Percentiles rank a stretch among this genome's conserved stretches.
Evolutionary conservation across 2,113 vertebrate species (phyloP).

Genomic region (Saguinus midas): DNA sequence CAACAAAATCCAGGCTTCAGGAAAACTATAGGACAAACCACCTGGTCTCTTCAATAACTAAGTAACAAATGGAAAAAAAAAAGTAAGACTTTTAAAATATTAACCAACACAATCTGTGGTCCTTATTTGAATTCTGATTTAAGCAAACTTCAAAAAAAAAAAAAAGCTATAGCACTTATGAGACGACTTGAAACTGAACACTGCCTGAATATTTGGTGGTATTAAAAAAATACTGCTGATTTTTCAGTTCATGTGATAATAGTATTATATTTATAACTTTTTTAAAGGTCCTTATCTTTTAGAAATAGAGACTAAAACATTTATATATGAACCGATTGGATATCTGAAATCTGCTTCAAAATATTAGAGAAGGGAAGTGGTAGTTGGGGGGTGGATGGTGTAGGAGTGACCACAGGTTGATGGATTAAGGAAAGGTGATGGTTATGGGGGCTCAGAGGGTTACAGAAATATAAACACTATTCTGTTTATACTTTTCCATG

Average conservation of each 20-base stretch:
- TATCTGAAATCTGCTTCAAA: neutral
- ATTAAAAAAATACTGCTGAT: neutral
- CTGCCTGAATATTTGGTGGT: neutral
- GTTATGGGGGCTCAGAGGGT: neutral
- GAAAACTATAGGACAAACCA: constrained; percentile 23
- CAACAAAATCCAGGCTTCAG: constrained; percentile 25
- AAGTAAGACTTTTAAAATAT: constrained; percentile 21
- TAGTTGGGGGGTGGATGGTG: neutral
- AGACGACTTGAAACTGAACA: neutral
- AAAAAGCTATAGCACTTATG: neutral
- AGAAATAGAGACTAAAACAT: constrained; percentile 9
- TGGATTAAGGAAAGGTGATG: neutral
- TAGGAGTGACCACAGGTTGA: neutral
- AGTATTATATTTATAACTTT: constrained; percentile 5
- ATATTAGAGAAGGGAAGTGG: neutral
- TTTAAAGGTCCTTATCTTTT: constrained; percentile 10
- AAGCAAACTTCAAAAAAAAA: neutral
- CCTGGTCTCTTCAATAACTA: neutral
- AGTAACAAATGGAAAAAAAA: neutral
- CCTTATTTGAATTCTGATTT: constrained; percentile 21
- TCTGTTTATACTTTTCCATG: neutral
- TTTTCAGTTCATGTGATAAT: constrained; percentile 39
- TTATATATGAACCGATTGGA: neutral
- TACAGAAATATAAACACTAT: neutral
- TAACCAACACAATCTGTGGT: neutral